Percentiles rank a stretch among this genome's conserved stretches.
Conservation (phyloP, 2,113 vertebrate genomes). For the Eulacestoma nigropectus region DNA sequence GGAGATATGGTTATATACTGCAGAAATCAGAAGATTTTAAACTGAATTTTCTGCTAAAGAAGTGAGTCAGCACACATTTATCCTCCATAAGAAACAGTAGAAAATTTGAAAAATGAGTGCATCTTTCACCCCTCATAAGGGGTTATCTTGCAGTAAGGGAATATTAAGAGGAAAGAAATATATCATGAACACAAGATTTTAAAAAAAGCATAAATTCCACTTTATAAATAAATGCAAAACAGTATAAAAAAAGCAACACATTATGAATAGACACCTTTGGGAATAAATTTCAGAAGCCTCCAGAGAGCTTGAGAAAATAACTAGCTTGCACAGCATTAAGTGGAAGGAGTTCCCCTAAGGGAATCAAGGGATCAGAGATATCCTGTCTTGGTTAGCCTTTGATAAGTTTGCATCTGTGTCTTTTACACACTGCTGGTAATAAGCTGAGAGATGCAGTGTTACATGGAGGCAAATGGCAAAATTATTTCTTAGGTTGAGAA, state of each 20-base stretch:
- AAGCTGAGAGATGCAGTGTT: constrained; percentile 4
- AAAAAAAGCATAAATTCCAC: neutral
- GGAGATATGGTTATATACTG: neutral
- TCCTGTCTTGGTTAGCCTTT: constrained; percentile 46
- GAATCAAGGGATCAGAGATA: constrained; percentile 57
- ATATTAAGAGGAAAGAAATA: neutral
- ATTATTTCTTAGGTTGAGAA: neutral
- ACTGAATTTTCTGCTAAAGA: neutral
- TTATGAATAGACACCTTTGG: constrained; percentile 52
- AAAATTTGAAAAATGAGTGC: neutral
- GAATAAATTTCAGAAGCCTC: constrained; percentile 66
- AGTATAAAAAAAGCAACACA: neutral
- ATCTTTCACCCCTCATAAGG: neutral
- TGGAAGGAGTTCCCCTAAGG: constrained; percentile 46
- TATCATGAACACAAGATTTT: neutral
- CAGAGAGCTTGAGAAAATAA: constrained; percentile 58
- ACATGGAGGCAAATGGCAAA: neutral
- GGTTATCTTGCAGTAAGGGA: neutral
- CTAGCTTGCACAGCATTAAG: constrained; percentile 53
- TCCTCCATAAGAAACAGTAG: neutral
- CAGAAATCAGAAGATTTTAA: constrained; percentile 7
- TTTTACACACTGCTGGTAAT: constrained; percentile 32
- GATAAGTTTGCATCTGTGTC: constrained; percentile 38
- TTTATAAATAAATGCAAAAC: constrained; percentile 41
- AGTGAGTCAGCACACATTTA: neutral